phyloP scores from a whole-genome alignment of 1,140 invertebrate species.

The Brachionus koreanus region DNA sequence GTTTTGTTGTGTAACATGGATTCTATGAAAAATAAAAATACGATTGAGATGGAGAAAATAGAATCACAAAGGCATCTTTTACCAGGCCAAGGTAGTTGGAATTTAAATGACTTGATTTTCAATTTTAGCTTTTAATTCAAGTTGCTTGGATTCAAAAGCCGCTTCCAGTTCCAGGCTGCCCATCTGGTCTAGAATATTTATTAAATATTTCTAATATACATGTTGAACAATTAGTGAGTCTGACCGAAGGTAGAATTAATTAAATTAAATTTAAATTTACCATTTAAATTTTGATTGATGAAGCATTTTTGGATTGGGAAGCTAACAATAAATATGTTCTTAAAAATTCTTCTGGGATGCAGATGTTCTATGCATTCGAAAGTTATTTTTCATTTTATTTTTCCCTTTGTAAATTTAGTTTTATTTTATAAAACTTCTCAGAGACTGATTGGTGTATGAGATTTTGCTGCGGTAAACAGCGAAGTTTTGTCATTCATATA shows the following conservation, averaged over 20 bases:
- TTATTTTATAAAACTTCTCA: conserved; percentile 46
- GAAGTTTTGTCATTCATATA: conserved; percentile 80
- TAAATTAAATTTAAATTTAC: neutral
- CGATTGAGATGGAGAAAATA: neutral
- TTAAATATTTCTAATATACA: conserved; percentile 79
- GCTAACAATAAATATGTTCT: conserved; percentile 72
- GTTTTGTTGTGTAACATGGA: neutral
- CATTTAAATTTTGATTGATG: neutral
- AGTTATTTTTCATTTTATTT: conserved; percentile 47
- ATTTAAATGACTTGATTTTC: too few relatives aligned
- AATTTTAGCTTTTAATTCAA: neutral
- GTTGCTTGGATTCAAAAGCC: conserved; percentile 53
- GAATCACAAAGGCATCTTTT: neutral
- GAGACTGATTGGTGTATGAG: conserved; percentile 74
- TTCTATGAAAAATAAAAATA: too few relatives aligned
- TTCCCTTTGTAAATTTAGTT: neutral
- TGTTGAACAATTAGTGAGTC: conserved; percentile 79
- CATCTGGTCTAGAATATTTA: conserved; percentile 85
- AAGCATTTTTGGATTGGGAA: conserved; percentile 76
- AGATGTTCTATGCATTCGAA: conserved; percentile 54
- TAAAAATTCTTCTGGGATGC: conserved; percentile 52
- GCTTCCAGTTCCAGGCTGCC: conserved; percentile 70
- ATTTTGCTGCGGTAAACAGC: conserved; percentile 70
- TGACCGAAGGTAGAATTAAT: conserved; percentile 67
- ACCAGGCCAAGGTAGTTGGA: neutral